These are phyloP conservation scores for Tortricodes alternella DNA, from an alignment of 2,888 invertebrate genomes.

Conservation along the genomic window DNA sequence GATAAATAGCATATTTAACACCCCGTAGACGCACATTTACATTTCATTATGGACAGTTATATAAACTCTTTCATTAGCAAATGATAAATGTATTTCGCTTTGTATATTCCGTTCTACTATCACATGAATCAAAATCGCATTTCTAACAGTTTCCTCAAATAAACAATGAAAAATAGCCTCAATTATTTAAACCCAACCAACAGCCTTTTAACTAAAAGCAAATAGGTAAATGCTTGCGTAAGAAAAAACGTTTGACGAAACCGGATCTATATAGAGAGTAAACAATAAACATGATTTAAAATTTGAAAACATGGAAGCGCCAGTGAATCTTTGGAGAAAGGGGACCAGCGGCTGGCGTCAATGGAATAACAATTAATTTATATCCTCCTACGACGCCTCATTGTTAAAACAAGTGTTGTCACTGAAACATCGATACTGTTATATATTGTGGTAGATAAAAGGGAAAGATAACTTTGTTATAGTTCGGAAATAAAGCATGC, in stretches of 20 bases:
- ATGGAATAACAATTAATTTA: conserved; percentile 66
- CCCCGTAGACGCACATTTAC: conserved; percentile 26
- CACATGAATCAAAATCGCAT: not conserved
- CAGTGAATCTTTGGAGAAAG: conserved; percentile 65
- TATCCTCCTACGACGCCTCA: conserved; percentile 55
- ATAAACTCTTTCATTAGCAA: conserved; percentile 28
- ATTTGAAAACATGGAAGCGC: conserved; percentile 33
- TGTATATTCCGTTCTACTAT: conserved; percentile 3
- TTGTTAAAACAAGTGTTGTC: conserved; percentile 42
- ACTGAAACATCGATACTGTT: conserved; percentile 32
- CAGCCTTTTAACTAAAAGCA: too few species aligned
- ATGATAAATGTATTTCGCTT: conserved; percentile 22
- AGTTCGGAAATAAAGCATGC: not conserved
- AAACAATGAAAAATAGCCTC: too few species aligned
- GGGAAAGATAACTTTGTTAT: conserved; percentile 2
- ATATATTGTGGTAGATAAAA: conserved; percentile 29
- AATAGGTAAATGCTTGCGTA: too few species aligned
- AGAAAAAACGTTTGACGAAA: not conserved
- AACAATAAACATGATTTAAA: conserved; percentile 18
- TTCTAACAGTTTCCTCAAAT: not conserved
- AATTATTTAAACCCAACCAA: too few species aligned
- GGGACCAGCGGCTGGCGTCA: conserved; percentile 51
- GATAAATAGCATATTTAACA: conserved; percentile 31
- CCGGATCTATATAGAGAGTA: conserved; percentile 18
- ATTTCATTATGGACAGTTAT: conserved; percentile 29